Base-by-base conservation (phyloP, 92 coral and sea anemone genomes). In the Paragorgia papillata region DNA sequence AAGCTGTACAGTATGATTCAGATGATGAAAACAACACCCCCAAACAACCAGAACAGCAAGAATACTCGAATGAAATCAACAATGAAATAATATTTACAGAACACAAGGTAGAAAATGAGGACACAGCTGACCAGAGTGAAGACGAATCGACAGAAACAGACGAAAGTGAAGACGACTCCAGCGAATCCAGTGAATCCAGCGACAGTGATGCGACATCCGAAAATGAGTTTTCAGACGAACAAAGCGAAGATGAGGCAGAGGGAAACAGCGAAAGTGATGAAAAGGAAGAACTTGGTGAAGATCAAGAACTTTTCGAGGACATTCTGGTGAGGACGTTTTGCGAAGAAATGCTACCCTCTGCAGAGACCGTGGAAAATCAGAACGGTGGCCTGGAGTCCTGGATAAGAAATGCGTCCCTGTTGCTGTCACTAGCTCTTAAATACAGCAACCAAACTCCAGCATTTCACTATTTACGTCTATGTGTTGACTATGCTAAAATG, bases 401-500 rank as follows among this genome's bases (percentile, higher is more conserved):
- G 98, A 79, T 76, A 33, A 85, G 83, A 22, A 82, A 73, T 54
- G 57, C 89, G 5, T 82, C 73, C 76, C 71, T 67, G 7, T 79
- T 91, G 21, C 66, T 89, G 30, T 83, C 97, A 2, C 68, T 87
- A 19, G 95, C 85, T n/a, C 82, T 76, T 21, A 87, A 84, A 48
- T 75, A 84, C 50, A 78, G 56, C 22, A 43, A 76, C 31, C 69
- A 62, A 19, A 75, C 66, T 62, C 97, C 97, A 41, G 95, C 84
- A n/a, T 80, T 86, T 49, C 86, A 88, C 50, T 94, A 31, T 66
- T 73, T 94, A n/a, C 90, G 89, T 57, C 85, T 91, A 24, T 94
- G 98, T 79, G 53, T 85, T 49, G 97, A 94, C 48, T 94, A 84
- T 65, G 87, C 89, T 0, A 87, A 76, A 18, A 62, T 87, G 20